Evolutionary conservation across 2,113 vertebrate species (phyloP).

Genomic region (Bostrychus sinensis): DNA sequence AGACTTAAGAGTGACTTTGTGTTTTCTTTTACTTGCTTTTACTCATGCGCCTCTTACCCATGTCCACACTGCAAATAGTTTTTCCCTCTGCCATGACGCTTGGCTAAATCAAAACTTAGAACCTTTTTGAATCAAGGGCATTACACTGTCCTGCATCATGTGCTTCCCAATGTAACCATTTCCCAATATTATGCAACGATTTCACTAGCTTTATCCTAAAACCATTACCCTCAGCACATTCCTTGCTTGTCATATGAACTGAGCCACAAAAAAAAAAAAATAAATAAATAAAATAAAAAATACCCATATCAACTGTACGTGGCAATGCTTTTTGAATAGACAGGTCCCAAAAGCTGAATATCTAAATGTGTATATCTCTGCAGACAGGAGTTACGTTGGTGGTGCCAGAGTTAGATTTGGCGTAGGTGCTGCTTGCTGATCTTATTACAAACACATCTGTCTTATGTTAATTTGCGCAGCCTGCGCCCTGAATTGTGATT

Average conservation of each 20-base stretch:
- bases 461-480: conserved; percentile 35
- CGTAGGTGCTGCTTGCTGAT: conserved; percentile 50
- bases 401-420: conserved; percentile 10
- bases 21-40: no score
- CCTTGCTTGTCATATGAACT: background rate
- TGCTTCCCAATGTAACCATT: background rate
- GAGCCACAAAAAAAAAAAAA: background rate
- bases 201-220: background rate
- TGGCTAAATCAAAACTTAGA: background rate
- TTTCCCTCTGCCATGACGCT: background rate
- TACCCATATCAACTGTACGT: no score
- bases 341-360: background rate
- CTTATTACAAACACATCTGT: conserved; percentile 41
- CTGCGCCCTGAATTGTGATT: conserved; percentile 20
- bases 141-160: background rate
- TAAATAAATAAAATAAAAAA: no score
- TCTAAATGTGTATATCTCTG: background rate
- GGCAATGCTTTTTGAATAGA: background rate
- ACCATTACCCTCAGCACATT: background rate
- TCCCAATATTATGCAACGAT: background rate
- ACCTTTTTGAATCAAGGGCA: no score
- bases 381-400: background rate
- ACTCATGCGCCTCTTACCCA: no score
- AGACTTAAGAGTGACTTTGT: no score
- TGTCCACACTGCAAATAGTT: background rate